Evolutionary conservation across 1,140 invertebrate species (phyloP).

Genomic region (Hycleus cichorii): DNA sequence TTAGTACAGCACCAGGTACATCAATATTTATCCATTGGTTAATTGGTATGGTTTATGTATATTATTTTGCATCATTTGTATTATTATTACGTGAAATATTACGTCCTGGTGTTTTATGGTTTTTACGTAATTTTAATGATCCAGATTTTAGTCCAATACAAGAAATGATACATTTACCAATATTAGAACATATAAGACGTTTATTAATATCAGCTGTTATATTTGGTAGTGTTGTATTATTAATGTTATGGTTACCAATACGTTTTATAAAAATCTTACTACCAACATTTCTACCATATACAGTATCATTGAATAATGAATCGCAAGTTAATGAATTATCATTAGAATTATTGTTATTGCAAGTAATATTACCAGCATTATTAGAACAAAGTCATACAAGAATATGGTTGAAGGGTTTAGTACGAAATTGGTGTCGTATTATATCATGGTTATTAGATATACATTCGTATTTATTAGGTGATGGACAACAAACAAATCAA

Average conservation of each 20-base stretch:
- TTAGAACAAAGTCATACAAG: slow-evolving; percentile 93
- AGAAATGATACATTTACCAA: slow-evolving; percentile 97
- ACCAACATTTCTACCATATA: slow-evolving; percentile 90
- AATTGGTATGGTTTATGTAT: slow-evolving; percentile 98
- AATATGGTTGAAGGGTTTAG: slow-evolving; percentile 81
- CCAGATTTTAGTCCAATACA: slow-evolving; percentile 98
- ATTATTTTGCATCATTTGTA: slow-evolving; percentile 98
- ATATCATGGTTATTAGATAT: slow-evolving; percentile 82
- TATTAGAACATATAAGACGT: slow-evolving; percentile 81
- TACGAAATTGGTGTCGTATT: slow-evolving; percentile 81
- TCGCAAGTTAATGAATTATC: slow-evolving; percentile 83
- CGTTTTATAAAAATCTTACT: slow-evolving; percentile 73
- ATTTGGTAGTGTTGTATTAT: slow-evolving; percentile 90
- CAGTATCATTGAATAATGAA: slow-evolving; percentile 75
- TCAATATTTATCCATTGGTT: slow-evolving; percentile 99
- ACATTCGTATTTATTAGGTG: slow-evolving; percentile 81
- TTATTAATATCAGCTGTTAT: slow-evolving; percentile 90
- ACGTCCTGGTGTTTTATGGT: slow-evolving; percentile 94
- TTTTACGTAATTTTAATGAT: slow-evolving; percentile 94
- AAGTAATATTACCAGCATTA: slow-evolving; percentile 91
- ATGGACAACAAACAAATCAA: slow-evolving; percentile 43
- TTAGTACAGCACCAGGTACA: slow-evolving; percentile 84
- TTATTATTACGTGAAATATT: slow-evolving; percentile 88
- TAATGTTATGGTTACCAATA: slow-evolving; percentile 95
- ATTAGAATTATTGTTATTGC: slow-evolving; percentile 86